Percentiles rank a stretch among this genome's conserved stretches.
phyloP scores from a whole-genome alignment of 2,888 invertebrate species.

The Cylindroiulus punctatus region DNA sequence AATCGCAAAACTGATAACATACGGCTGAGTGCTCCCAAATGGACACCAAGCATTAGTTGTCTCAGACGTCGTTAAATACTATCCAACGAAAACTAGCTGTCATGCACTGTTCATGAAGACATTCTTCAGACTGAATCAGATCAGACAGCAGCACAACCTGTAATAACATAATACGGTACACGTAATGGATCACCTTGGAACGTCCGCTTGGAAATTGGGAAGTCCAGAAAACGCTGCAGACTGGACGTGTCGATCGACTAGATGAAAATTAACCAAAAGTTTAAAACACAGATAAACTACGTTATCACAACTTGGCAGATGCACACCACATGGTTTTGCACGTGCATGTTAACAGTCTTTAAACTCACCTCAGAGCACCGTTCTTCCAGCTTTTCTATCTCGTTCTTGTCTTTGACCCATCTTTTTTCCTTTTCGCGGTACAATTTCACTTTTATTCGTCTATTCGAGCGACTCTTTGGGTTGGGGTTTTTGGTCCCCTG shows the following conservation, averaged over 20 bases:
- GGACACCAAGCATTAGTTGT: too few relatives aligned
- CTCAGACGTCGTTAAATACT: too few relatives aligned
- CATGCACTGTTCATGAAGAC: too few relatives aligned
- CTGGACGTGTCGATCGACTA: neutral
- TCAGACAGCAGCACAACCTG: too few relatives aligned
- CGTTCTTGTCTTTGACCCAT: constrained; percentile 9
- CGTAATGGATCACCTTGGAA: constrained; percentile 21
- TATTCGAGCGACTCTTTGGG: neutral
- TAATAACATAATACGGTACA: too few relatives aligned
- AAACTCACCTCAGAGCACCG: neutral
- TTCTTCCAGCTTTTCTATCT: neutral
- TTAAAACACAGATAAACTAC: neutral
- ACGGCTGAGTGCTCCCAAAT: too few relatives aligned
- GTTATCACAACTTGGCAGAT: neutral
- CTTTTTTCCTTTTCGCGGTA: neutral
- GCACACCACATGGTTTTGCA: neutral
- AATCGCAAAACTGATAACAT: too few relatives aligned
- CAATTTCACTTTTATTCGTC: neutral
- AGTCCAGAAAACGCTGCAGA: constrained; percentile 44
- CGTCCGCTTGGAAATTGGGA: constrained; percentile 53
- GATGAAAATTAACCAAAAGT: neutral
- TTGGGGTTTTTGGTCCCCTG: neutral
- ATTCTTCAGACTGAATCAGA: too few relatives aligned
- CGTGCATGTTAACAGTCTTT: neutral
- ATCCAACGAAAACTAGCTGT: too few relatives aligned